phyloP scores from a whole-genome alignment of 2,113 vertebrate species.

The Carlito syrichta region DNA sequence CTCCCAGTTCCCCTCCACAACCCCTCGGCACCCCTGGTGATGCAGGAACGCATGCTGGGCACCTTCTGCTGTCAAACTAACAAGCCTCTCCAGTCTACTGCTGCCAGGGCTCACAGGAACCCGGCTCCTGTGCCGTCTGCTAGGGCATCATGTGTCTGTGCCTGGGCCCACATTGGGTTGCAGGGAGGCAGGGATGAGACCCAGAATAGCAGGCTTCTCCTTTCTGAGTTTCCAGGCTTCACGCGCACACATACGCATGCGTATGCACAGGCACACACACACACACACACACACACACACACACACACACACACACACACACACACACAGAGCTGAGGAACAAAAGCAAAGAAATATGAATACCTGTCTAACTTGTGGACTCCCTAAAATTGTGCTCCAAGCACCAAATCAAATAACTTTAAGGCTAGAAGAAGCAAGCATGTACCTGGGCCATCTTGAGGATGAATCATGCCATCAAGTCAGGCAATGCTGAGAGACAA shows the following conservation, averaged over 20 bases:
- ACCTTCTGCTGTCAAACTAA: background rate
- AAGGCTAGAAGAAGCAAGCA: background rate
- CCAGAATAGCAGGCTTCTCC: background rate
- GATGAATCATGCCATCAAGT: background rate
- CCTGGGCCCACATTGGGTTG: background rate
- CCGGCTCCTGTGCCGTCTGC: background rate
- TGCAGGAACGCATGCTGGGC: rapidly evolving
- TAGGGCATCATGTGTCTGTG: no score
- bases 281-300: background rate
- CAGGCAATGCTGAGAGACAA: background rate
- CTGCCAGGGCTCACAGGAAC: background rate
- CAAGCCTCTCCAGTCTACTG: background rate
- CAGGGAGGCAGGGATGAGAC: background rate
- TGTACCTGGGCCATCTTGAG: background rate
- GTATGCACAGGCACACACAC: no score
- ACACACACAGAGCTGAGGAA: background rate
- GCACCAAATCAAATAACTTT: background rate
- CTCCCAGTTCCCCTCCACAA: background rate
- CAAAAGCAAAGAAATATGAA: background rate
- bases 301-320: background rate
- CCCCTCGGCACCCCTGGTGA: background rate
- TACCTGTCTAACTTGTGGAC: background rate
- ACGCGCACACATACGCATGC: no score
- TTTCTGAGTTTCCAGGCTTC: background rate
- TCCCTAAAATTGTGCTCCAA: background rate